phyloP scores from a whole-genome alignment of 2,888 invertebrate species.

The Macroteleia sp. region DNA sequence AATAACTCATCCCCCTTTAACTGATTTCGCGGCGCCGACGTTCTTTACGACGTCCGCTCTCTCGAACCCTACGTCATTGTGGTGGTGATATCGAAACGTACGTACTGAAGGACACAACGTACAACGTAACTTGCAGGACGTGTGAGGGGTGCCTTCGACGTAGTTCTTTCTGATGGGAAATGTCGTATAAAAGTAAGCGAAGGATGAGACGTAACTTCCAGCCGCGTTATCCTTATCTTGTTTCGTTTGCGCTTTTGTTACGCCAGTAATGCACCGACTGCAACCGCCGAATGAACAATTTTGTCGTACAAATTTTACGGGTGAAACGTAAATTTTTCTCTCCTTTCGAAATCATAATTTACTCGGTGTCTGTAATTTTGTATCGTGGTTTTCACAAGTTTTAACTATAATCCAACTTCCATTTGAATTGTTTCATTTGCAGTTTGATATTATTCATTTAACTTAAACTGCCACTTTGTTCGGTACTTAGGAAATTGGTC shows the following conservation, averaged over 20 bases:
- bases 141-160: slow-evolving; percentile 50
- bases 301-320: not conserved
- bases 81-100: slow-evolving; percentile 52
- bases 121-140: slow-evolving; percentile 18
- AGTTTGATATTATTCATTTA: slow-evolving; percentile 31
- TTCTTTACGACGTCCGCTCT: slow-evolving; percentile 78
- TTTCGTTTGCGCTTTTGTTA: slow-evolving; percentile 51
- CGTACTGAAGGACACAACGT: slow-evolving; percentile 15
- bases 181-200: slow-evolving; percentile 48
- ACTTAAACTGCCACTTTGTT: slow-evolving; percentile 26
- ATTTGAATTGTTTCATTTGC: slow-evolving; percentile 13
- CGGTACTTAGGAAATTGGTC: slow-evolving; percentile 23
- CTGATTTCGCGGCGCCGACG: slow-evolving; percentile 79
- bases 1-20: slow-evolving; percentile 76
- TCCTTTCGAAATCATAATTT: not conserved
- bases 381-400: slow-evolving; percentile 31
- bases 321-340: not conserved
- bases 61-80: slow-evolving; percentile 43
- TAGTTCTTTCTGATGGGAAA: slow-evolving; percentile 57
- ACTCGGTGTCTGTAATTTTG: slow-evolving; percentile 11
- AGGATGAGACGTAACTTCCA: slow-evolving; percentile 58
- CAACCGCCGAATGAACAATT: not conserved
- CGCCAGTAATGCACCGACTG: not conserved
- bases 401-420: slow-evolving; percentile 38
- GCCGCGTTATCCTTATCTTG: slow-evolving; percentile 72